A percentile compares a stretch with the other conserved stretches of the same genome.
These are phyloP conservation scores for Machimus atricapillus DNA, from an alignment of 2,888 invertebrate genomes.

Conservation along the genomic window DNA sequence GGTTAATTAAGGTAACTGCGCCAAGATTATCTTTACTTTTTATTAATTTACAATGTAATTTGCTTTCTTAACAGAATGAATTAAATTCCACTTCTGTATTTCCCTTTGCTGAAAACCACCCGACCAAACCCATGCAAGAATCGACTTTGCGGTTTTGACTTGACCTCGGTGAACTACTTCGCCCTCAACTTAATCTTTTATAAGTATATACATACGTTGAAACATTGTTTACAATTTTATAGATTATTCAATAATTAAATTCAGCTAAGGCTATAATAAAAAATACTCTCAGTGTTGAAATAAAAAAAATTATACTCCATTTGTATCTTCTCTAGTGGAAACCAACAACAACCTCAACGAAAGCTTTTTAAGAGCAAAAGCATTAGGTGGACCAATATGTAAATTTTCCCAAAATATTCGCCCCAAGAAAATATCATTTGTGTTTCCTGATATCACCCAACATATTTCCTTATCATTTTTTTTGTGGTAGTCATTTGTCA, in stretches of 20 bases:
- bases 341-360: background rate
- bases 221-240: background rate
- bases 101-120: too few relatives aligned
- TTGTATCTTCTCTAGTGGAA: background rate
- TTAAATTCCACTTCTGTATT: too few relatives aligned
- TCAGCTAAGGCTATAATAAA: background rate
- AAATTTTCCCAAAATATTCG: background rate
- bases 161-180: too few relatives aligned
- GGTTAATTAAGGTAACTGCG: too few relatives aligned
- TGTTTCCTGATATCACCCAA: background rate
- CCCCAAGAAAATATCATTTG: background rate
- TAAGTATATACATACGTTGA: background rate
- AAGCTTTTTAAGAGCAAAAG: background rate
- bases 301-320: background rate
- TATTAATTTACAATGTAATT: too few relatives aligned
- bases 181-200: too few relatives aligned
- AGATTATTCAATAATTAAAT: background rate
- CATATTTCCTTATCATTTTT: background rate
- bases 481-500: constrained; percentile 1
- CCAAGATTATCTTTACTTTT: too few relatives aligned
- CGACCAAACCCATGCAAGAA: too few relatives aligned
- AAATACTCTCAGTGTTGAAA: background rate
- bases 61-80: too few relatives aligned
- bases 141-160: too few relatives aligned
- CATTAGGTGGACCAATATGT: background rate